phyloP scores from a whole-genome alignment of 1,140 invertebrate genomes.

The Platyura marginata region DNA sequence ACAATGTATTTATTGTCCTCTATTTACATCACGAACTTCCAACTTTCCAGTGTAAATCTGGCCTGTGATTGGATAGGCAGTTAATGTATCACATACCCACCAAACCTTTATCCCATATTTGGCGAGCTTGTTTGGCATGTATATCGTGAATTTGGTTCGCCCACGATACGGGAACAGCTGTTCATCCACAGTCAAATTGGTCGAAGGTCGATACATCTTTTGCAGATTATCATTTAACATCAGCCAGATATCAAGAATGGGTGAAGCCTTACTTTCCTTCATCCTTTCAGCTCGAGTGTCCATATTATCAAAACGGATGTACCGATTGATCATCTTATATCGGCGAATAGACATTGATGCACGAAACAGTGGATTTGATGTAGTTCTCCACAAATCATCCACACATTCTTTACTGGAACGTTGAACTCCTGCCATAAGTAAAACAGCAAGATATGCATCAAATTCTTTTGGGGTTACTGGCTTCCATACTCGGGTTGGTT shows the following conservation, averaged over 20 bases:
- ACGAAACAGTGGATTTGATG: too few relatives aligned
- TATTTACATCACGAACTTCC: slow-evolving; percentile 7
- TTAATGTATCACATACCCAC: slow-evolving; percentile 15
- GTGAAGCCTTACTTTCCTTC: slow-evolving; percentile 3
- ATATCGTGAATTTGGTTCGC: slow-evolving; percentile 18
- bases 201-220: background rate
- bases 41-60: slow-evolving; percentile 13
- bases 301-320: slow-evolving; percentile 16
- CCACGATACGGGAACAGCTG: slow-evolving; percentile 19
- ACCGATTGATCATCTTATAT: too few relatives aligned
- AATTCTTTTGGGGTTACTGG: too few relatives aligned
- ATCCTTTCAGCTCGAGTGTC: slow-evolving; percentile 8
- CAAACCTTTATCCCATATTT: slow-evolving; percentile 28
- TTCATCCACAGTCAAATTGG: slow-evolving; percentile 8
- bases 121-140: slow-evolving; percentile 25
- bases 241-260: background rate
- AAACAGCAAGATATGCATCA: too few relatives aligned
- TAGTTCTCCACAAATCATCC: too few relatives aligned
- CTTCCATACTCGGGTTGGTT: too few relatives aligned
- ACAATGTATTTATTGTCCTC: too few relatives aligned
- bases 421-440: too few relatives aligned
- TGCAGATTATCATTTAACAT: background rate
- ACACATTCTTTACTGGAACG: too few relatives aligned
- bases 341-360: too few relatives aligned
- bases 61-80: slow-evolving; percentile 9